These are phyloP conservation scores for Amiota mariae DNA, from an alignment of 2,888 invertebrate genomes.

Conservation along the genomic window DNA sequence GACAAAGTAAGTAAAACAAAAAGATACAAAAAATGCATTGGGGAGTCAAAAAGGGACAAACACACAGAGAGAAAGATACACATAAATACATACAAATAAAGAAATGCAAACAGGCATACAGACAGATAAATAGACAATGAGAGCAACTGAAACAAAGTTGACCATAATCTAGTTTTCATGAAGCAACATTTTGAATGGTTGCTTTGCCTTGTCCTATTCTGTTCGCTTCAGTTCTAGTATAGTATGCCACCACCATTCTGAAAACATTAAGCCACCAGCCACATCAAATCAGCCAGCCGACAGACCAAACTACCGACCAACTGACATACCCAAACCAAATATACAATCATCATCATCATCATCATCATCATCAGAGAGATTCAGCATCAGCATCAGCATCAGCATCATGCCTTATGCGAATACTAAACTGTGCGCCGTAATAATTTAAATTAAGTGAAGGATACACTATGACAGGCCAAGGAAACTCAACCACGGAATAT, in stretches of 20 bases:
- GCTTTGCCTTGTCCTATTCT: background rate
- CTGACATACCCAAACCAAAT: background rate
- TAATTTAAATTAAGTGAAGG: constrained; percentile 57
- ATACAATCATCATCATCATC: no score
- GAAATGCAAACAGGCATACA: background rate
- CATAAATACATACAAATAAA: background rate
- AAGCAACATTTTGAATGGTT: constrained; percentile 15
- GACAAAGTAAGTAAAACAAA: background rate
- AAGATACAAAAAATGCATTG: background rate
- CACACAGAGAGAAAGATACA: background rate
- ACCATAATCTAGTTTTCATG: constrained; percentile 56
- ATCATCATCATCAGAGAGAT: background rate
- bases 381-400: constrained; percentile 3
- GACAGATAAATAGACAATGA: background rate
- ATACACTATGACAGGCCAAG: constrained; percentile 42
- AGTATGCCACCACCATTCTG: background rate
- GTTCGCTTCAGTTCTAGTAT: no score
- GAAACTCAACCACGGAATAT: constrained; percentile 38
- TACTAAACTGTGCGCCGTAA: background rate
- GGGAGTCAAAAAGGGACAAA: background rate
- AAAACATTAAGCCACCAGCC: background rate
- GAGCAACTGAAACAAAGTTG: constrained; percentile 4
- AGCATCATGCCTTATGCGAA: background rate
- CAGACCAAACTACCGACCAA: background rate
- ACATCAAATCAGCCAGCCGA: background rate